These are phyloP conservation scores for Agrypnus murinus DNA, from an alignment of 2,888 invertebrate species.

Conservation along the genomic window DNA sequence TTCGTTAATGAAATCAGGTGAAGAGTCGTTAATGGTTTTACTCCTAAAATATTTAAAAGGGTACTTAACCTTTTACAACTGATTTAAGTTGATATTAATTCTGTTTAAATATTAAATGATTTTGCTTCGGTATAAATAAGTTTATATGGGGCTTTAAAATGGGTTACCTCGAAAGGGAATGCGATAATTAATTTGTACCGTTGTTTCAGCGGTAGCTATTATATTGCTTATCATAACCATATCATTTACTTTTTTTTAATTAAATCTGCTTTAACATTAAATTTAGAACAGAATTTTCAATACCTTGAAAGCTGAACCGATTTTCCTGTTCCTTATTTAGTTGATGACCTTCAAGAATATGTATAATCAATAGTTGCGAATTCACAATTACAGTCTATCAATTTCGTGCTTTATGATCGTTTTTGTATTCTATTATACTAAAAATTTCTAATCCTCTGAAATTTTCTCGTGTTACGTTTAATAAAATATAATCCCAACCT, in stretches of 20 bases:
- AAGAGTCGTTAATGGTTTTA: background rate
- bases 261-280: no score
- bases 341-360: background rate
- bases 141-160: background rate
- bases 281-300: no score
- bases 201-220: no score
- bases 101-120: slow-evolving; percentile 3
- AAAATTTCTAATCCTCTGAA: background rate
- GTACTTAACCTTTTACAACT: background rate
- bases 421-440: background rate
- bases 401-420: slow-evolving; percentile 9
- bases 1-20: background rate
- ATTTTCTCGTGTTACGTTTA: background rate
- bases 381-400: slow-evolving; percentile 13
- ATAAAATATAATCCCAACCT: background rate
- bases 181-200: no score
- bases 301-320: no score
- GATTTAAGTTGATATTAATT: background rate
- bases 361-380: slow-evolving; percentile 11
- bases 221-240: no score
- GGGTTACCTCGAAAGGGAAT: no score
- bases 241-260: no score
- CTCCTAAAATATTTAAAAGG: background rate
- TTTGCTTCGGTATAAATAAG: background rate
- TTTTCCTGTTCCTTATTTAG: background rate